phyloP scores from a whole-genome alignment of 2,113 vertebrate species.

The Lynx canadensis region DNA sequence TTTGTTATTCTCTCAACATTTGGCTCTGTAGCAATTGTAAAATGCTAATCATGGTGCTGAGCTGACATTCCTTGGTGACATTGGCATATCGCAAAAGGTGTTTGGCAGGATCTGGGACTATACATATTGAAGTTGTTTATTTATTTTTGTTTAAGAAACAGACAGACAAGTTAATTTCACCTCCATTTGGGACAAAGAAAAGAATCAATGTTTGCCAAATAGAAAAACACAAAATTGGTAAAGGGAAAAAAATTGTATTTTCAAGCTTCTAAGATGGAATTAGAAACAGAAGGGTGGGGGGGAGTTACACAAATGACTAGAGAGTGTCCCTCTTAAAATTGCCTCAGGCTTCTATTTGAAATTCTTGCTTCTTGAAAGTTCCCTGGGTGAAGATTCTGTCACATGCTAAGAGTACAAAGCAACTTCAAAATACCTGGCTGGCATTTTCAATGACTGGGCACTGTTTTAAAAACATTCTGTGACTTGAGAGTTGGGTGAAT shows the following conservation, averaged over 20 bases:
- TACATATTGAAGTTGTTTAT: constrained; percentile 54
- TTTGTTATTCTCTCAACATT: not conserved
- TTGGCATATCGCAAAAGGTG: not conserved
- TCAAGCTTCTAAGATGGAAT: constrained; percentile 67
- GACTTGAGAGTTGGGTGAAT: constrained; percentile 17
- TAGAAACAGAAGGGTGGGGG: not conserved
- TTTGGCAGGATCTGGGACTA: constrained; percentile 1
- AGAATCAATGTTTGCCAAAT: constrained; percentile 72
- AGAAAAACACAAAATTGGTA: constrained; percentile 64
- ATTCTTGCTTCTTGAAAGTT: constrained; percentile 7
- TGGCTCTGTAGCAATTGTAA: constrained; percentile 13
- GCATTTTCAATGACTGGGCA: not conserved
- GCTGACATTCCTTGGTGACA: not conserved
- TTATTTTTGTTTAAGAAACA: constrained; percentile 77
- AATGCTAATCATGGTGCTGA: not conserved
- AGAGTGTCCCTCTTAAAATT: not conserved
- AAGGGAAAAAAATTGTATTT: constrained; percentile 51
- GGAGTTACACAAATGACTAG: not conserved
- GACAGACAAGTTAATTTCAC: constrained; percentile 68
- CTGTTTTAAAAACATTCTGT: not conserved
- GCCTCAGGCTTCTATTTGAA: not conserved
- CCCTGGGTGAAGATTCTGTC: not conserved
- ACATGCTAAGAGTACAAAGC: not conserved
- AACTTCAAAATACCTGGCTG: not conserved
- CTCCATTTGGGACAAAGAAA: constrained; percentile 65